Conservation (phyloP, 1,140 invertebrate genomes). For the Drosophila sp. region DNA sequence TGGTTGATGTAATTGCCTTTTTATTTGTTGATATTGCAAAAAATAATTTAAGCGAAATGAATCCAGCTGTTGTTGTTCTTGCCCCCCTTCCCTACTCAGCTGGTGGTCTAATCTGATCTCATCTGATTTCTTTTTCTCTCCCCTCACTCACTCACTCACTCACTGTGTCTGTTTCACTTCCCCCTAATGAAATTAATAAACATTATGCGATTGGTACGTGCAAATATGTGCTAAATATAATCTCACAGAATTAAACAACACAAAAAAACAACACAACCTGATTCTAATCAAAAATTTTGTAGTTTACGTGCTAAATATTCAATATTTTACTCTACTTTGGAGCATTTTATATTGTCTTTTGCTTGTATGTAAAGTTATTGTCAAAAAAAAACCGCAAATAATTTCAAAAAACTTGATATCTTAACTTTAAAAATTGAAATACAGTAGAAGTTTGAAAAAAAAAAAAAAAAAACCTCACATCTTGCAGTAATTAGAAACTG, state of each 20-base stretch:
- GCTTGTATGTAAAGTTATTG: background rate
- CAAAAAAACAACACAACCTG: background rate
- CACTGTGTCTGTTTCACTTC: background rate
- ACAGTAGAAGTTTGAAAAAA: too few relatives aligned
- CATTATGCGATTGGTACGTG: background rate
- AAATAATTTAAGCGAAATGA: slow-evolving; percentile 14
- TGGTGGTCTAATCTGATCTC: slow-evolving; percentile 6
- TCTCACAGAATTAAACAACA: background rate
- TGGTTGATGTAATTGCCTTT: slow-evolving; percentile 23
- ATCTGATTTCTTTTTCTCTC: background rate
- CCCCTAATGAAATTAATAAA: slow-evolving; percentile 4
- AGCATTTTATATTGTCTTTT: background rate
- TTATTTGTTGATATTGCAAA: slow-evolving; percentile 20
- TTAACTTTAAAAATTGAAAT: too few relatives aligned
- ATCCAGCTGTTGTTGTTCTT: slow-evolving; percentile 11
- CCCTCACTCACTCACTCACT: background rate
- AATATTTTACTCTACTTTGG: background rate
- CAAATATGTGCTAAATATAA: slow-evolving; percentile 13
- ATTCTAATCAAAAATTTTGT: slow-evolving; percentile 10
- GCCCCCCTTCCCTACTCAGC: background rate
- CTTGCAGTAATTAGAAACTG: too few relatives aligned
- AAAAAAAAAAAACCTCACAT: too few relatives aligned
- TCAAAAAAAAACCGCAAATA: background rate
- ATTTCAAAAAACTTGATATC: background rate
- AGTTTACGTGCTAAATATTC: slow-evolving; percentile 2